Conservation (phyloP, 2,888 invertebrate species). For the Anoplius nigerrimus region DNA sequence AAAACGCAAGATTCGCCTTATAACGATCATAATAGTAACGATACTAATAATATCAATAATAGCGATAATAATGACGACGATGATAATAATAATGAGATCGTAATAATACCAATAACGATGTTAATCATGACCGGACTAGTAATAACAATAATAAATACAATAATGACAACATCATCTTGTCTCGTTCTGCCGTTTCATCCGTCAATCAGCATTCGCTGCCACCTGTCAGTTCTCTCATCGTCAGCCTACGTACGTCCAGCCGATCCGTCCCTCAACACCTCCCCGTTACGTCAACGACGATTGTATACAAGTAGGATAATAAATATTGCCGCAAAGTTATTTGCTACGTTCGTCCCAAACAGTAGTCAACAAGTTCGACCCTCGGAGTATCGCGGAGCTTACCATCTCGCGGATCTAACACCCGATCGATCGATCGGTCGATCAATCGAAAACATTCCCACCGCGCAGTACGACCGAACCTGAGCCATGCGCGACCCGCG, state of each 20-base stretch:
- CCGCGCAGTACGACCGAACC: too few relatives aligned
- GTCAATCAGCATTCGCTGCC: not conserved
- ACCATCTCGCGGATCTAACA: not conserved
- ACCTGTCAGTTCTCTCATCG: not conserved
- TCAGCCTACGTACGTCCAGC: not conserved
- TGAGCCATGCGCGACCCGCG: too few relatives aligned
- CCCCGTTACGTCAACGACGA: slow-evolving; percentile 47
- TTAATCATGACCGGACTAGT: too few relatives aligned
- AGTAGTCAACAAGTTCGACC: slow-evolving; percentile 59
- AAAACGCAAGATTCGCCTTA: slow-evolving; percentile 61
- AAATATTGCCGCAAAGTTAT: slow-evolving; percentile 69
- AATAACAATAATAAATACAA: slow-evolving; percentile 9
- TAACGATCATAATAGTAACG: slow-evolving; percentile 44
- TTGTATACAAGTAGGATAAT: slow-evolving; percentile 67
- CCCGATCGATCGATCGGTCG: too few relatives aligned
- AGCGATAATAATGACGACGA: too few relatives aligned
- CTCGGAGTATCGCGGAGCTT: slow-evolving; percentile 40
- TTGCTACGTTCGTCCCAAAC: slow-evolving; percentile 61
- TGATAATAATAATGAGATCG: too few relatives aligned
- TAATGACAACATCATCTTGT: slow-evolving; percentile 49
- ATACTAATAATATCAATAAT: too few relatives aligned
- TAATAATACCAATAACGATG: too few relatives aligned
- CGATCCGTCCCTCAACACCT: slow-evolving; percentile 19
- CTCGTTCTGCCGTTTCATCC: not conserved
- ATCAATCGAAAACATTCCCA: too few relatives aligned